These are phyloP conservation scores for Polyommatus icarus DNA, from an alignment of 2,888 invertebrate genomes.

Conservation along the genomic window DNA sequence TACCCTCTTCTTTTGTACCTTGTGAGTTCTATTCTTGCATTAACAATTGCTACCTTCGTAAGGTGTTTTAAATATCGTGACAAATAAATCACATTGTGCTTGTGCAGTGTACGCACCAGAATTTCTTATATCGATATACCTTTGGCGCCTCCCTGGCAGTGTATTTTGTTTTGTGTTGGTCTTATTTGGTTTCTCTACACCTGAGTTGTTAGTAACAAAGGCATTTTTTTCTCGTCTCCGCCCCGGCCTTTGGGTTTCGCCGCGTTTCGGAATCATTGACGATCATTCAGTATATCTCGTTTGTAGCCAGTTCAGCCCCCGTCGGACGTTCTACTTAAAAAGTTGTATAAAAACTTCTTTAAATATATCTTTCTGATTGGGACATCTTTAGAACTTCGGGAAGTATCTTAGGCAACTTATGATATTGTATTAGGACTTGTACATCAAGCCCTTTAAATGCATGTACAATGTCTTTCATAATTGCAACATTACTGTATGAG, in stretches of 20 bases:
- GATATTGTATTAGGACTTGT: neutral
- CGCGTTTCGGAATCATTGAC: constrained; percentile 65
- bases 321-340: constrained; percentile 1
- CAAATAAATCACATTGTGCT: neutral
- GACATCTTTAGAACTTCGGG: neutral
- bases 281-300: constrained; percentile 60
- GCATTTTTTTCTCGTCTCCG: constrained; percentile 67
- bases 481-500: constrained; percentile 4
- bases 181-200: constrained; percentile 70
- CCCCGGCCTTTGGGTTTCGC: constrained; percentile 66
- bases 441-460: neutral
- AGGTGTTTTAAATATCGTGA: constrained; percentile 8
- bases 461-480: neutral
- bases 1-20: neutral
- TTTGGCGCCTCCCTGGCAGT: constrained; percentile 55
- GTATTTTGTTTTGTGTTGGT: constrained; percentile 57
- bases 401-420: neutral
- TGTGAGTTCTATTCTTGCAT: neutral
- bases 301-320: constrained; percentile 1
- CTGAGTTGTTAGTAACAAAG: constrained; percentile 78
- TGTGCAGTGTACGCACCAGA: constrained; percentile 5
- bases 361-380: constrained; percentile 15
- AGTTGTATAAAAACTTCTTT: constrained; percentile 4
- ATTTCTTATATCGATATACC: constrained; percentile 56
- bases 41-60: neutral